phyloP scores from a whole-genome alignment of 2,888 invertebrate species.

The Spatulosminthurus flaviceps region DNA sequence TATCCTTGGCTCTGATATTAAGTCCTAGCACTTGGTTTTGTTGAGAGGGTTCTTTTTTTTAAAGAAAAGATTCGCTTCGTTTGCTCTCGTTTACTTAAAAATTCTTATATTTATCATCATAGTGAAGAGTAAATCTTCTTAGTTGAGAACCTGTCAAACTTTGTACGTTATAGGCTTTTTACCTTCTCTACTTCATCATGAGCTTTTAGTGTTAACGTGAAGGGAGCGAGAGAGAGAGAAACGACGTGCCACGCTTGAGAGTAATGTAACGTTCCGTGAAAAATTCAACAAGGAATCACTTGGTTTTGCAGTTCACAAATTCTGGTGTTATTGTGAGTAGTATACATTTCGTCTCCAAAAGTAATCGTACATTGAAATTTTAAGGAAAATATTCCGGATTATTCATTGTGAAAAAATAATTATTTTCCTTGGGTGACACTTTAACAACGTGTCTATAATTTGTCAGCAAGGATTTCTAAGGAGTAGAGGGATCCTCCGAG shows the following conservation, averaged over 20 bases:
- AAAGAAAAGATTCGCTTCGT: constrained; percentile 36
- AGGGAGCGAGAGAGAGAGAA: too few relatives aligned
- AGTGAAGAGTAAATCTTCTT: constrained; percentile 11
- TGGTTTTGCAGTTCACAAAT: not conserved
- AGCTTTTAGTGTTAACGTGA: not conserved
- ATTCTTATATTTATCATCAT: constrained; percentile 20
- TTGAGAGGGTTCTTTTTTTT: constrained; percentile 19
- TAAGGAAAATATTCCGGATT: too few relatives aligned
- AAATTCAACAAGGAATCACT: not conserved
- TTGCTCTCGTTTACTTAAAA: constrained; percentile 34
- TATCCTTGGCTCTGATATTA: not conserved
- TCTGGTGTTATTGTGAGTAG: too few relatives aligned
- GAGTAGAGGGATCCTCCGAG: too few relatives aligned
- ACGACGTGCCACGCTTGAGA: constrained; percentile 12
- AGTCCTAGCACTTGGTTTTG: constrained; percentile 2
- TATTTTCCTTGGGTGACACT: too few relatives aligned
- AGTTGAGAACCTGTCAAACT: constrained; percentile 4
- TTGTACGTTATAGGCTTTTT: not conserved
- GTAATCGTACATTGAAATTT: too few relatives aligned
- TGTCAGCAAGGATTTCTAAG: too few relatives aligned
- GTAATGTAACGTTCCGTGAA: constrained; percentile 15
- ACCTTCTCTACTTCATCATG: not conserved
- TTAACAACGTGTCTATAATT: too few relatives aligned
- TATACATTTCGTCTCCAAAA: not conserved
- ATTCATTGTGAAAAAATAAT: too few relatives aligned